Base-by-base conservation (phyloP, 2,888 invertebrate genomes). In the Minunthozetes semirufus region DNA sequence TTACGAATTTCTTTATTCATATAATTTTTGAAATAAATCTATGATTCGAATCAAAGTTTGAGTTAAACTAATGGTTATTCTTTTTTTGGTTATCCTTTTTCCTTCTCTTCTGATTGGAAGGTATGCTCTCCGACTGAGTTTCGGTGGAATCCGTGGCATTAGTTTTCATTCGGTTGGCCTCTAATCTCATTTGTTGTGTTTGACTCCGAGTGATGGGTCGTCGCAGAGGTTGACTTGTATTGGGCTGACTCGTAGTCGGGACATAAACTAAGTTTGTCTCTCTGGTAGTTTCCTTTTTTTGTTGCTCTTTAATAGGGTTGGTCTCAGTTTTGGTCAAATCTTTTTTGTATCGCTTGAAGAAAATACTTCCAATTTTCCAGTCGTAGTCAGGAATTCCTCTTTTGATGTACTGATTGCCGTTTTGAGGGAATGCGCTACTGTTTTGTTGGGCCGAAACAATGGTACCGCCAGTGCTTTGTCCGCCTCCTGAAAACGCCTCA, bases 361-460 rank as follows among this genome's bases (percentile, higher is more conserved):
- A 19, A 27, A 73, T 33, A 27, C 3, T 33, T 1, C 66, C 66
- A n/a, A 63, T 19, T 59, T 19, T 73, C 68, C 42, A 71, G 22
- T 38, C 73, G 27, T 46, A 66, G 33, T 73, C 73, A n/a, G 73
- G 73, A 46, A 42, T 22, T 27, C 73, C 73, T 56, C 48, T 13
- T 27, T 68, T 25, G 29, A 17, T 33, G 2, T 8, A 17, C 29
- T 22, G 27, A 68, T 13, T 27, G 2, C 19, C 25, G 5, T 59
- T 59, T 63, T 27, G 3, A 9, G 68, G 2, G n/a, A 4, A 15
- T 29, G 15, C 4, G 5, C 22, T n/a, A 5, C n/a, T 42, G 38
- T 17, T 70, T 15, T 29, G 15, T 4, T 33, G 15, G 17, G 15
- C 13, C 3, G 1, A 17, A 15, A 70, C 42, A 11, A 2, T 19